Evolutionary conservation across 92 coral and sea anemone genomes (phyloP).

Genomic region (Zoanthus sociatus): DNA sequence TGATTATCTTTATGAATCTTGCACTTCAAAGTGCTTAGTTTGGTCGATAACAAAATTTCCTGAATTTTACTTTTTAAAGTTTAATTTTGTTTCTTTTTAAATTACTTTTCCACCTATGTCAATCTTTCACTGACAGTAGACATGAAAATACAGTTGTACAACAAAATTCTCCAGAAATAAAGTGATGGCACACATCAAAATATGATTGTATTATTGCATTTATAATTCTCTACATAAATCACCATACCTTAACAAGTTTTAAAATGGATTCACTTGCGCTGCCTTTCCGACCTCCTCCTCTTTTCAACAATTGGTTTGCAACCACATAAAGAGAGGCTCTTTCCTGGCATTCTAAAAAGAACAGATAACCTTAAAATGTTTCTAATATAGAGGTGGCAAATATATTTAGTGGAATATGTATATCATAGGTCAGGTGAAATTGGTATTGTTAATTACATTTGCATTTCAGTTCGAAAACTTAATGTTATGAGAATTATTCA

Average conservation of each 20-base stretch:
- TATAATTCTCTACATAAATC: background rate
- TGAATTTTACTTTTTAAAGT: background rate
- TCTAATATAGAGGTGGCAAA: background rate
- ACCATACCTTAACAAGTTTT: constrained; percentile 41
- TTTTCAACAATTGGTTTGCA: constrained; percentile 32
- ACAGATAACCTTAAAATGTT: constrained; percentile 11
- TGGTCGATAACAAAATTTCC: background rate
- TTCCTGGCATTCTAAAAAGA: constrained; percentile 44
- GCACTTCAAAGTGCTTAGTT: background rate
- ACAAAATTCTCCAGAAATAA: background rate
- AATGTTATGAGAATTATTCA: background rate
- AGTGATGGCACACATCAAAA: background rate
- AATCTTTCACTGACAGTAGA: background rate
- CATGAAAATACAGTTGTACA: background rate
- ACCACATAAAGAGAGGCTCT: constrained; percentile 31
- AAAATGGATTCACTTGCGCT: constrained; percentile 22
- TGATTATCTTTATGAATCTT: background rate
- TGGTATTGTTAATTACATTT: no score
- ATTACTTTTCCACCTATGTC: background rate
- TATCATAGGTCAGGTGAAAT: no score
- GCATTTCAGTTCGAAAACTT: no score
- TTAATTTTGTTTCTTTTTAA: background rate
- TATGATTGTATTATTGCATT: background rate
- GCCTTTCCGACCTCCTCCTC: constrained; percentile 49
- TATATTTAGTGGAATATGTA: constrained; percentile 18